A percentile compares a stretch with the other conserved stretches of the same genome.
Conservation (phyloP, 2,113 vertebrate genomes). For the Caretta caretta region DNA sequence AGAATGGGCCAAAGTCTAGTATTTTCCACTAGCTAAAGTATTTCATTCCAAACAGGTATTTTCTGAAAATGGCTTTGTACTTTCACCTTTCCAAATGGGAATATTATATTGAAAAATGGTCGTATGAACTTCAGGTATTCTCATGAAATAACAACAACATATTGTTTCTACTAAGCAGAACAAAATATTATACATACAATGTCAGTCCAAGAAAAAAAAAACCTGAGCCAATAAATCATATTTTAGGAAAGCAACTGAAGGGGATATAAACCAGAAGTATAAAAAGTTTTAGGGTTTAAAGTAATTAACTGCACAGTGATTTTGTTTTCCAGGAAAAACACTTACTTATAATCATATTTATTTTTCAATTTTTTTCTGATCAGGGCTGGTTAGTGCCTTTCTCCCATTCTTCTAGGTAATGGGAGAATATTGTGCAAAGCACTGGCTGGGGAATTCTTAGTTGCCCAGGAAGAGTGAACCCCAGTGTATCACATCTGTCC, state of each 20-base stretch:
- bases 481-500: no score
- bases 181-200: background rate
- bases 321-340: background rate
- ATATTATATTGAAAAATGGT: background rate
- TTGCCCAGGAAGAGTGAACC: background rate
- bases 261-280: background rate
- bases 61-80: background rate
- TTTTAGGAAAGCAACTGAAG: background rate
- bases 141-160: conserved; percentile 23
- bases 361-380: background rate
- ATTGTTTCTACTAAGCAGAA: background rate
- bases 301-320: accelerated
- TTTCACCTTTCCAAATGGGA: background rate
- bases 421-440: background rate
- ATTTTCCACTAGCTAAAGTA: background rate
- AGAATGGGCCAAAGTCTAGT: background rate
- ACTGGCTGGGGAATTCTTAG: accelerated
- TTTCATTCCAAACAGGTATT: background rate
- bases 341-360: background rate
- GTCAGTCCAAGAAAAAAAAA: background rate
- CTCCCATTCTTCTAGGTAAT: background rate
- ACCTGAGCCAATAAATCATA: background rate
- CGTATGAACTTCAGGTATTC: conserved; percentile 9
- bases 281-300: background rate
- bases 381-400: background rate